Evolutionary conservation across 2,797 vertebrate species (phyloP), one percentile per base, ranked within the genome.

Genomic region (Myotis myotis): DNA sequence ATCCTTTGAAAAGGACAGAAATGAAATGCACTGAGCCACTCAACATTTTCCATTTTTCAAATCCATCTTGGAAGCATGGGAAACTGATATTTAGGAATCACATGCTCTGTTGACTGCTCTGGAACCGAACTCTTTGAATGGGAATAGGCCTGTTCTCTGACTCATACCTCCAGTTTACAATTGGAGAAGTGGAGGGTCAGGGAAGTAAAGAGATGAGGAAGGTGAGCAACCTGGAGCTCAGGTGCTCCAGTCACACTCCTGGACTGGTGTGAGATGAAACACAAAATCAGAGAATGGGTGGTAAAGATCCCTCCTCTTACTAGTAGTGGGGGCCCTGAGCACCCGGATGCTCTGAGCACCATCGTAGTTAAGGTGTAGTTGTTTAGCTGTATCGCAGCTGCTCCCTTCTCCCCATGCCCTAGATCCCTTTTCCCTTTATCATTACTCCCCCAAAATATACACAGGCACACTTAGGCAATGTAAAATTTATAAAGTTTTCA

Each of bases 1-100:
- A 91, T 55, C 72, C 70, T 91, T 92, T 70, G 81, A 92, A 80
- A 95, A 92, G 71, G 78, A 90, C 90, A 94, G 36, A 96, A 70
- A 3, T 0, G 0, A 89, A 55, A 92, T 2, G 33, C 92, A 60
- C 57, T 71, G 80, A 97, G 86, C 71, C 86, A 12, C n/a, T 94
- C 53, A 78, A 71, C 33, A 44, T 51, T 94, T 95, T 41, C 41
- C 71, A 47, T 93, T 95, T 93, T 97, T 79, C 87, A 95, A 51
- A 87, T 88, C 74, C 53, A 1, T 41, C 68, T 92, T 93, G 78
- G 51, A 92, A 97, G 78, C 71, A 3, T 28, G 25, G 91, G 51
- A 70, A 82, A 79, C 64, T 41, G 74, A 89, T 25, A 41, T 25
- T 53, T 41, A 22, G 49, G 53, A 70, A 81, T 78, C 74, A 6